These are phyloP conservation scores for Psittacula derbiana DNA, from an alignment of 2,797 vertebrate genomes.

Conservation along the genomic window DNA sequence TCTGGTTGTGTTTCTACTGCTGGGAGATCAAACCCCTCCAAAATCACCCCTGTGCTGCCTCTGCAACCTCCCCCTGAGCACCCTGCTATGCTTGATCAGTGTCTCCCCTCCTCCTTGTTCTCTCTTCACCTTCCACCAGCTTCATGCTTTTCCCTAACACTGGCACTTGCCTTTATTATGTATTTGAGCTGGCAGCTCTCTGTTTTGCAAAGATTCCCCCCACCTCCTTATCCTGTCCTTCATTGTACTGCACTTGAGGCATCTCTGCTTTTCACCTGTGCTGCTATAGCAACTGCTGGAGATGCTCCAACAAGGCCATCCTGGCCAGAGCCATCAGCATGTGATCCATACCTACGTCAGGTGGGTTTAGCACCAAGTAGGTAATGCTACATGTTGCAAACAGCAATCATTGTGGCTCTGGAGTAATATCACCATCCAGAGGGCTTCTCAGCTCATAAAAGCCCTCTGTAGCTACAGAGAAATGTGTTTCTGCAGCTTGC, in stretches of 20 bases:
- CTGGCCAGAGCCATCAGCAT: not conserved
- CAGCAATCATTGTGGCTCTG: not conserved
- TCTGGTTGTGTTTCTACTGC: not conserved
- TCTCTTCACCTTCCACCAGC: not conserved
- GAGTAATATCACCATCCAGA: not conserved
- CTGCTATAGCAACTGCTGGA: constrained; percentile 36
- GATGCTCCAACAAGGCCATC: not conserved
- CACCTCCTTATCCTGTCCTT: not conserved
- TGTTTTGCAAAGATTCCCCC: not conserved
- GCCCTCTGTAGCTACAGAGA: not conserved
- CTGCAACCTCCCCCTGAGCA: not conserved
- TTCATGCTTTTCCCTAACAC: not conserved
- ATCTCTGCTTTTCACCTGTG: not conserved
- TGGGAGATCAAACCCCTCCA: not conserved
- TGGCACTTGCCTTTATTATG: not conserved
- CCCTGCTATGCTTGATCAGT: rapidly evolving
- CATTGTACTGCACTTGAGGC: not conserved
- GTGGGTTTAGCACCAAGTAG: not conserved
- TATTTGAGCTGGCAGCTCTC: not conserved
- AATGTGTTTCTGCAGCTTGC: not conserved
- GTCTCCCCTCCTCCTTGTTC: not conserved
- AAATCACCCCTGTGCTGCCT: not conserved
- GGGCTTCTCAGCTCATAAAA: not conserved
- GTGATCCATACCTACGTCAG: not conserved
- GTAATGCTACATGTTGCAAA: not conserved